Conservation (phyloP, 2,113 vertebrate species). For the Cricetomys ansorgei region DNA sequence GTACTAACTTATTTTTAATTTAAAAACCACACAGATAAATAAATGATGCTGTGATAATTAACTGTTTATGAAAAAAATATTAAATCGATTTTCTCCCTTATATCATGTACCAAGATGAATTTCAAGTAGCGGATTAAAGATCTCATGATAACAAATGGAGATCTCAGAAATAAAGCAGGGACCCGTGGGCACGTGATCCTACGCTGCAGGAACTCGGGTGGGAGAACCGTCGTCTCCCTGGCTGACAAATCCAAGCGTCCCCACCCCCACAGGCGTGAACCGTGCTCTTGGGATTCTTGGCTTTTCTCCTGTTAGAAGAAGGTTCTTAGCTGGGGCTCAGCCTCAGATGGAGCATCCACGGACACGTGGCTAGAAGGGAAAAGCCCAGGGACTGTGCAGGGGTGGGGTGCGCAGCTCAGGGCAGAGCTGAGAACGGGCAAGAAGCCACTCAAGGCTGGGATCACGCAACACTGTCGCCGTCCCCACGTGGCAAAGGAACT, state of each 20-base stretch:
- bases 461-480: background rate
- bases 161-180: background rate
- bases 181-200: background rate
- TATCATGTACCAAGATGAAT: conserved; percentile 53
- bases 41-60: conserved; percentile 61
- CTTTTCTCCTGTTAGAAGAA: background rate
- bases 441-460: background rate
- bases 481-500: background rate
- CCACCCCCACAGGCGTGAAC: background rate
- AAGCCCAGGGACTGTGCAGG: background rate
- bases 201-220: too few relatives aligned
- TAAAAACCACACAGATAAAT: conserved; percentile 70
- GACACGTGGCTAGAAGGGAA: background rate
- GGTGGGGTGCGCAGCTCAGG: too few relatives aligned
- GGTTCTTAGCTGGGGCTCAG: background rate
- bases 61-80: conserved; percentile 66
- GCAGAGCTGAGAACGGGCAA: background rate
- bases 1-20: conserved; percentile 75
- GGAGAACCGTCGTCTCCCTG: background rate
- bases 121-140: conserved; percentile 51
- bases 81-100: conserved; percentile 60
- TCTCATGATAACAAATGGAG: conserved; percentile 56
- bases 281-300: background rate
- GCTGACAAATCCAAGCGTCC: background rate
- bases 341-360: rapidly evolving